phyloP scores from a whole-genome alignment of 1,140 invertebrate genomes.

The roundworm (Caenorhabditis elegans) region WBcel235 BX284602.5:10551501-10552000 shows the following conservation, averaged over 20 bases:
- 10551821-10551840: background rate
- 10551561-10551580: background rate
- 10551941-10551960: slow-evolving; percentile 14
- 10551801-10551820: background rate
- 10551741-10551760: background rate
- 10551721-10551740: no score
- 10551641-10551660: slow-evolving; percentile 1
- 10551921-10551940: background rate
- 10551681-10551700: background rate
- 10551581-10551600: background rate
- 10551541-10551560: background rate
- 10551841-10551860: background rate
- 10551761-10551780: no score
- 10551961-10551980: background rate
- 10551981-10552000: no score
- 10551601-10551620: background rate
- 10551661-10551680: background rate
- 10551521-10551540: no score
- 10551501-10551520: no score
- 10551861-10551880: background rate
- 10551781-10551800: background rate
- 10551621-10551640: background rate
- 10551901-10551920: slow-evolving; percentile 14
- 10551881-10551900: background rate
- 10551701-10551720: background rate